Evolutionary conservation across 2,113 vertebrate species (phyloP).

Genomic region (Nymphicus hollandicus): DNA sequence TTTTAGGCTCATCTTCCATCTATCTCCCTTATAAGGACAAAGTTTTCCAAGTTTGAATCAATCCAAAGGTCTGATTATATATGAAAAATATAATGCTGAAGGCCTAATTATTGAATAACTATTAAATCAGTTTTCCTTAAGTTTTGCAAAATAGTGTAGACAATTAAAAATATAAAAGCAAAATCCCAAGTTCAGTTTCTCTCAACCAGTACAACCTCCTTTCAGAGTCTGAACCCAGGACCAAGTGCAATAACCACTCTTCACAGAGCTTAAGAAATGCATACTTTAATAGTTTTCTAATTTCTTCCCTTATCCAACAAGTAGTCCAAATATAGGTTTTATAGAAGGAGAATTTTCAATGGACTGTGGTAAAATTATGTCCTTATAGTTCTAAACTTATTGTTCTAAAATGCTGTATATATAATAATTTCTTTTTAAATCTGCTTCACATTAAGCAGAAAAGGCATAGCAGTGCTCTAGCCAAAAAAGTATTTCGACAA

Average conservation of each 20-base stretch:
- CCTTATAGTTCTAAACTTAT: background rate
- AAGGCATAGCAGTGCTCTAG: background rate
- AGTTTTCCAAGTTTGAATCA: background rate
- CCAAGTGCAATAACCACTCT: background rate
- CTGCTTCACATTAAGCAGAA: background rate
- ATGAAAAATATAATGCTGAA: background rate
- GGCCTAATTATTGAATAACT: background rate
- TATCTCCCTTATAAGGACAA: conserved; percentile 18
- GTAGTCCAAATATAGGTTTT: background rate
- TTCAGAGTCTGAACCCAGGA: background rate
- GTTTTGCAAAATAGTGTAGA: background rate
- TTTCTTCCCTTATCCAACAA: background rate
- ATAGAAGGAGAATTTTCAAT: background rate
- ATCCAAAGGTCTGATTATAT: background rate
- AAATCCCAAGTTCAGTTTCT: background rate
- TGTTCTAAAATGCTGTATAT: background rate
- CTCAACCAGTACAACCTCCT: background rate
- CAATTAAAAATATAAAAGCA: background rate
- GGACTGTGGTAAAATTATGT: background rate
- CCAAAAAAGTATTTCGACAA: background rate
- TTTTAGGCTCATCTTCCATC: conserved; percentile 2
- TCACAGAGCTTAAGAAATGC: background rate
- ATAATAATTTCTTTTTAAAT: background rate
- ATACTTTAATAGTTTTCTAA: background rate
- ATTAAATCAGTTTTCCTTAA: background rate